These are phyloP conservation scores for Psilopsiagon aurifrons DNA, from an alignment of 2,113 vertebrate genomes.

Conservation along the genomic window DNA sequence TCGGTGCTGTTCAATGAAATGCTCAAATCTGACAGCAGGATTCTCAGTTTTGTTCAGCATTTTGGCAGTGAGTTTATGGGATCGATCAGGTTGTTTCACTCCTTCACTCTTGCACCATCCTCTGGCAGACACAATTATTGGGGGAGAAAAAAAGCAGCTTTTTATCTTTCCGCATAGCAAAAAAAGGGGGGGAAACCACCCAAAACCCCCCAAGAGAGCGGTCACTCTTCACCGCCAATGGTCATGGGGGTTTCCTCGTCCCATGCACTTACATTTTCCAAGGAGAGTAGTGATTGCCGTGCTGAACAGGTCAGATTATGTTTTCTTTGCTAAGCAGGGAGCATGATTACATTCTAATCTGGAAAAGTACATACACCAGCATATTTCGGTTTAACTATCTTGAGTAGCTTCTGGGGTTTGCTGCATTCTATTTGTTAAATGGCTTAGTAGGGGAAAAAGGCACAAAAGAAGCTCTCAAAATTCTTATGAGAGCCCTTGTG, in stretches of 20 bases:
- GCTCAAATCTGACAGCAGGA: neutral
- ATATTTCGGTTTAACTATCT: neutral
- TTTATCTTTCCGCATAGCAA: neutral
- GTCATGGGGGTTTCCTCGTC: neutral
- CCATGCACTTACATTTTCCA: neutral
- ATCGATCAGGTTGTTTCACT: neutral
- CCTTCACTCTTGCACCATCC: neutral
- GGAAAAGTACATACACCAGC: neutral
- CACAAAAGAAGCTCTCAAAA: neutral
- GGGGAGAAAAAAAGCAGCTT: neutral
- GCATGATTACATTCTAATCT: slow-evolving; percentile 37
- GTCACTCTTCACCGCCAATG: neutral
- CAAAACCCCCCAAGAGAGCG: neutral
- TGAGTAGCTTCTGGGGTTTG: neutral
- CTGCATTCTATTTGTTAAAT: neutral
- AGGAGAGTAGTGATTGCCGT: neutral
- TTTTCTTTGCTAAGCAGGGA: neutral
- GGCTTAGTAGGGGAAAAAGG: neutral
- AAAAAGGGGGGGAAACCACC: rapidly evolving
- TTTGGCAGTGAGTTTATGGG: neutral
- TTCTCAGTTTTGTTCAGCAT: neutral
- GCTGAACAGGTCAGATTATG: neutral
- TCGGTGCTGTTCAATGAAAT: neutral
- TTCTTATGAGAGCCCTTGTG: neutral
- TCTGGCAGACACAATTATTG: neutral